Evolutionary conservation across 2,888 invertebrate genomes (phyloP).

Genomic region (Magallana nippona): DNA sequence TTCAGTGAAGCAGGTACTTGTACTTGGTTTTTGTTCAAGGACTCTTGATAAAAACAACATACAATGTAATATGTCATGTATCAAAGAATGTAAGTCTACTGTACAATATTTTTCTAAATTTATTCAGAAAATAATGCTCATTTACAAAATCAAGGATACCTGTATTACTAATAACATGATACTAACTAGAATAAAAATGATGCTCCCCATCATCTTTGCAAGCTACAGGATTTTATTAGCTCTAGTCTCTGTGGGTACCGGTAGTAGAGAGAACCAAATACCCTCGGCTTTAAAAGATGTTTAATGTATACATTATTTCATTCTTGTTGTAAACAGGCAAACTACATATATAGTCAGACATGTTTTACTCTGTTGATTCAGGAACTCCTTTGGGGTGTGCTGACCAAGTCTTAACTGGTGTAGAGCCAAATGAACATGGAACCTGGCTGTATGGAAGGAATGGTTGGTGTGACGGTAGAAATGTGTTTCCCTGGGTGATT

Average conservation of each 20-base stretch:
- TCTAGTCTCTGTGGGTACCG: no score
- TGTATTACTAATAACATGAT: no score
- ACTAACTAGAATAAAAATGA: no score
- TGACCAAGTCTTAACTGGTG: slow-evolving; percentile 61
- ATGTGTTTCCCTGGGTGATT: slow-evolving; percentile 62
- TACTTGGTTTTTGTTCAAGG: neutral
- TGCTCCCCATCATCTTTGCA: no score
- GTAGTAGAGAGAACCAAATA: no score
- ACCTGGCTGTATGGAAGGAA: slow-evolving; percentile 73
- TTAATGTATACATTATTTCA: no score
- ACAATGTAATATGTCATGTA: no score
- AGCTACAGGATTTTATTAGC: no score
- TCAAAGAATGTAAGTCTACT: neutral
- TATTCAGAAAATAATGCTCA: neutral
- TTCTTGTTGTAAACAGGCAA: neutral
- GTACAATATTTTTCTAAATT: neutral
- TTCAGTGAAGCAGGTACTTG: slow-evolving; percentile 57
- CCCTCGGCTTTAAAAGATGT: no score
- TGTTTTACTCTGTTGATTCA: slow-evolving; percentile 40
- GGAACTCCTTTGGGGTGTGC: slow-evolving; percentile 71
- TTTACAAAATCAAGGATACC: no score
- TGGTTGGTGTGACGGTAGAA: slow-evolving; percentile 72
- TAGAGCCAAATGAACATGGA: slow-evolving; percentile 72
- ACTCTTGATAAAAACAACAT: no score
- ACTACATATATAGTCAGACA: neutral